phyloP scores from a whole-genome alignment of 2,797 vertebrate species.

The Cetoscarus ocellatus region DNA sequence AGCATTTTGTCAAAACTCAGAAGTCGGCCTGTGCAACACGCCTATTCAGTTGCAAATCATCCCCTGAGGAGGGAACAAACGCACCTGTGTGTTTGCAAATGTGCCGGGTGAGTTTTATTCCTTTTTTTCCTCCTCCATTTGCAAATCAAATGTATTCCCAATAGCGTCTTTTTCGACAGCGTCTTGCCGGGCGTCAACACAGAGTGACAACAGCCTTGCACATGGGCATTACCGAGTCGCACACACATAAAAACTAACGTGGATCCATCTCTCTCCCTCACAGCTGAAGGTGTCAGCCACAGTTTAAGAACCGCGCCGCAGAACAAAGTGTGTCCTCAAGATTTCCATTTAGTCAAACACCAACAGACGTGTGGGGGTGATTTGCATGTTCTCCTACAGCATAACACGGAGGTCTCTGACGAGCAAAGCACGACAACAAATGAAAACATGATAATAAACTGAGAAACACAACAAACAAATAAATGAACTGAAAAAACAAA shows the following conservation, averaged over 20 bases:
- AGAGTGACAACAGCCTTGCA: constrained; percentile 46
- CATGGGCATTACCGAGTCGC: constrained; percentile 24
- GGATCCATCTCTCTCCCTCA: constrained; percentile 4
- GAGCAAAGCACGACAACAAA: too few relatives aligned
- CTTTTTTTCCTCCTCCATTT: constrained; percentile 64
- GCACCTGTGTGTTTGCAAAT: constrained; percentile 59
- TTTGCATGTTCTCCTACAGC: constrained; percentile 47
- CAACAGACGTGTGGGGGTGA: constrained; percentile 20
- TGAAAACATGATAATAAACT: too few relatives aligned
- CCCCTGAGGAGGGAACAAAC: constrained; percentile 47
- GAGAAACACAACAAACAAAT: constrained; percentile 4
- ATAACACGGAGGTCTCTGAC: background rate
- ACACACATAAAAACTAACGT: constrained; percentile 9
- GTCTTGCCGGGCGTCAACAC: constrained; percentile 17
- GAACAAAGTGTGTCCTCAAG: constrained; percentile 53
- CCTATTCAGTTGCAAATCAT: constrained; percentile 69
- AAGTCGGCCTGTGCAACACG: constrained; percentile 41
- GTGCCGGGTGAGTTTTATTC: background rate
- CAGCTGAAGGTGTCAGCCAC: constrained; percentile 33
- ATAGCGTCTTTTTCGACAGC: constrained; percentile 42
- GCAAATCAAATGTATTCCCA: constrained; percentile 82
- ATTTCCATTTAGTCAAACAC: constrained; percentile 58
- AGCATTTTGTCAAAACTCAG: constrained; percentile 64
- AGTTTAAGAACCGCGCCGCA: constrained; percentile 51
- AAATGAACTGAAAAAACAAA: constrained; percentile 27